Base-by-base conservation (phyloP, 2,888 invertebrate genomes). In the Chirona hameri region DNA sequence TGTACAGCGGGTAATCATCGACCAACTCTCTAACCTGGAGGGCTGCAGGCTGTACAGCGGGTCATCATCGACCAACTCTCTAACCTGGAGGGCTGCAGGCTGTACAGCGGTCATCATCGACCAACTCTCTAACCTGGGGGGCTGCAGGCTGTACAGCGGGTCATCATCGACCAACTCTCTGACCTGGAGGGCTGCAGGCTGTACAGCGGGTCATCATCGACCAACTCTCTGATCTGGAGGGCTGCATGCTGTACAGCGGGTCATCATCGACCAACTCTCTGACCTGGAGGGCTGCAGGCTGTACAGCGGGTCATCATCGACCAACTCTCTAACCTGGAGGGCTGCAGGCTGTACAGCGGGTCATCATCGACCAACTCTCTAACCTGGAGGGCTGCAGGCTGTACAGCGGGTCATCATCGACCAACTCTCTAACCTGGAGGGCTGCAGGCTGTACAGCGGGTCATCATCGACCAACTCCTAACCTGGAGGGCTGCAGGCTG, bases 271-370 rank as follows among this genome's bases (percentile, higher is more conserved):
- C 95, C 46, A 31, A 18, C 15, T 39, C 29, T 0, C 92, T 91
- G 89, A 94, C 94, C 92, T 89, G 88, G 91, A 93, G 84, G 92
- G 92, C 87, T 93, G 91, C 85, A 99, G 91, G 87, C 94, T 96
- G 90, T 95, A 99, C 69, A 96, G 93, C 4, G 98, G 97, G 90
- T 99, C 91, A 98, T 93, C 92, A 99, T 93, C 82, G 98, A 98
- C 84, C 39, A 39, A 39, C 39, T 39, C 39, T 7, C 39, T 39
- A 2, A 5, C 39, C 39, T 39, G 39, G 39, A 39, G 39, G 39
- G 7, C 39, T 5, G 39, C 39, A 5, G 2, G 4, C 39, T 39
- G n/a, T n/a, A 39, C 39, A 39, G 4, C 39, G 2, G 39, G 7
- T 7, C 39, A 39, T 2, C 39, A 2, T 39, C 39, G 2, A 39